A percentile compares a stretch with the other conserved stretches of the same genome.
These are phyloP conservation scores for Dromius quadrimaculatus DNA, from an alignment of 2,888 invertebrate species.

Conservation along the genomic window DNA sequence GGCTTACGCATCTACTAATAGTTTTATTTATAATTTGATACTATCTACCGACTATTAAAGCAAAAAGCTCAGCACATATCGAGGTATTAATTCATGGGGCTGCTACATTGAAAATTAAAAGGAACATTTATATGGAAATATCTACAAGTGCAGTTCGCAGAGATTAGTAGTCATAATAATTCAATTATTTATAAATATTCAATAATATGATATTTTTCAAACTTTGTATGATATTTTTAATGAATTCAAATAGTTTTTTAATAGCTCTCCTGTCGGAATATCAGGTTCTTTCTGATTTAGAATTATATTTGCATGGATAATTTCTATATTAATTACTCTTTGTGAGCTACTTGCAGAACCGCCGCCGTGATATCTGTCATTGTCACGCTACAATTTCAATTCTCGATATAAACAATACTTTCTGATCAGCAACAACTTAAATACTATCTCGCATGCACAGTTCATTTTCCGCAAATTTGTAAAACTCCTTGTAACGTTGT, in stretches of 20 bases:
- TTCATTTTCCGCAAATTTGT: constrained; percentile 27
- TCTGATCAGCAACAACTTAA: no score
- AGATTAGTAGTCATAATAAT: constrained; percentile 35
- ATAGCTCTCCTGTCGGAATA: constrained; percentile 11
- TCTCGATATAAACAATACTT: no score
- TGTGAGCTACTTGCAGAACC: neutral
- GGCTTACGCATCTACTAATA: constrained; percentile 10
- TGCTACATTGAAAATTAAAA: constrained; percentile 34
- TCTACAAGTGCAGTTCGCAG: constrained; percentile 43
- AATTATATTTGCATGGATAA: neutral
- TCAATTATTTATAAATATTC: constrained; percentile 51
- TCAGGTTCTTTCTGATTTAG: constrained; percentile 2
- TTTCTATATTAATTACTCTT: constrained; percentile 1
- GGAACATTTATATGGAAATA: constrained; percentile 44
- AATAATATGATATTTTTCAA: constrained; percentile 25
- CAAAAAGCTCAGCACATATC: constrained; percentile 26
- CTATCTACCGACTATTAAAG: constrained; percentile 41
- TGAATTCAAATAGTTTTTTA: constrained; percentile 1
- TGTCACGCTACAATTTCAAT: no score
- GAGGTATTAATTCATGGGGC: constrained; percentile 34
- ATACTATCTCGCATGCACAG: neutral
- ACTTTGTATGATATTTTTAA: no score
- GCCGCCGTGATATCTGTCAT: neutral
- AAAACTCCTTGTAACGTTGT: constrained; percentile 18
- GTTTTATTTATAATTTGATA: constrained; percentile 46